These are phyloP conservation scores for Acanthornis magna DNA, from an alignment of 2,797 vertebrate genomes.

Conservation along the genomic window DNA sequence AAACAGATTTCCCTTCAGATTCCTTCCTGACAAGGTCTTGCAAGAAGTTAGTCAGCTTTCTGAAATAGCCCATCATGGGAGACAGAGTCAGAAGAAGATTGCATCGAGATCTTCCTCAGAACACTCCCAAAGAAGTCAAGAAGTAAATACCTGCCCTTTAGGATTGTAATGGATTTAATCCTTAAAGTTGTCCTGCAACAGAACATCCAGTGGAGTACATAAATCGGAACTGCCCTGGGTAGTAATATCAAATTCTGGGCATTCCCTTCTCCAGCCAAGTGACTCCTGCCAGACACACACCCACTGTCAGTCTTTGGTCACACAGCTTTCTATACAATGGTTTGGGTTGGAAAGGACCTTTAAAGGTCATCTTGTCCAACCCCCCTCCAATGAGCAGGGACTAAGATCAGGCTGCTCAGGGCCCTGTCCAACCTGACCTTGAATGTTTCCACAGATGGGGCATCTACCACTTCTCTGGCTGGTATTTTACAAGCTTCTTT, in stretches of 20 bases:
- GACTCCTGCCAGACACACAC: neutral
- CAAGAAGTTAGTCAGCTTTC: neutral
- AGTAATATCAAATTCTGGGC: neutral
- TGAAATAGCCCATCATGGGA: fast-evolving
- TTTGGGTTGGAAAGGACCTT: neutral
- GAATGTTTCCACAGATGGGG: neutral
- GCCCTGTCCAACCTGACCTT: neutral
- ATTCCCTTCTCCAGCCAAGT: neutral
- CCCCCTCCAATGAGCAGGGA: neutral
- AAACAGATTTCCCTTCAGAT: neutral
- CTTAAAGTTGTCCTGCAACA: neutral
- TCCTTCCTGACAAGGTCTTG: neutral
- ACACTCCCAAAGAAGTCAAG: neutral
- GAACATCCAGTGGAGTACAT: neutral
- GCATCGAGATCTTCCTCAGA: neutral
- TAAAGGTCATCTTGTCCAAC: fast-evolving
- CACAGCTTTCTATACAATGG: neutral
- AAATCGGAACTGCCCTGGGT: neutral
- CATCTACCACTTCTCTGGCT: neutral
- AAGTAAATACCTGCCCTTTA: neutral
- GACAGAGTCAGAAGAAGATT: neutral
- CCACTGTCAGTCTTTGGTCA: neutral
- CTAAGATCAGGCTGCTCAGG: neutral
- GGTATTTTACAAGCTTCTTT: neutral
- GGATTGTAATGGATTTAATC: neutral